phyloP scores from a whole-genome alignment of 2,797 vertebrate species.

The Thamnophis elegans region DNA sequence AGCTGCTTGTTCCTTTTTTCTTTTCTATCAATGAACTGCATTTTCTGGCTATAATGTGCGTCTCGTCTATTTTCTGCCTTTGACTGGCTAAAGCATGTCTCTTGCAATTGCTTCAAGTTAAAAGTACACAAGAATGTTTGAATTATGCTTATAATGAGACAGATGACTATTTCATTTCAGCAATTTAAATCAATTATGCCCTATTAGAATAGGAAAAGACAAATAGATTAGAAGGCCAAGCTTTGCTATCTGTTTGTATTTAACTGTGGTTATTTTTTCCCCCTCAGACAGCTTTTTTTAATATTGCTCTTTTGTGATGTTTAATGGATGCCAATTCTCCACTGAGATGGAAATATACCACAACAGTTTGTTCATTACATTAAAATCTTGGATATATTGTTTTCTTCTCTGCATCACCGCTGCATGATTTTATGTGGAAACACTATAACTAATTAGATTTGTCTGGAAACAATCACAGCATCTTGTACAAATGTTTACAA shows the following conservation, averaged over 20 bases:
- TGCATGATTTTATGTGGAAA: slow-evolving; percentile 59
- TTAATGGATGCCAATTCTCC: slow-evolving; percentile 53
- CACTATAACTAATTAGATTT: slow-evolving; percentile 66
- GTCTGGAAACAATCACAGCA: slow-evolving; percentile 63
- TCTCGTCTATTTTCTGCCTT: slow-evolving; percentile 14
- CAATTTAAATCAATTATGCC: slow-evolving; percentile 48
- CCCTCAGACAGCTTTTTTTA: slow-evolving; percentile 50
- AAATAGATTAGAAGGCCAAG: slow-evolving; percentile 9
- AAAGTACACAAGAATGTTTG: slow-evolving; percentile 43
- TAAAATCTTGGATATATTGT: slow-evolving; percentile 49
- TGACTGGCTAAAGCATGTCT: slow-evolving; percentile 24
- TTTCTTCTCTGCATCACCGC: slow-evolving; percentile 30
- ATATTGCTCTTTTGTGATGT: slow-evolving; percentile 52
- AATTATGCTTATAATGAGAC: slow-evolving; percentile 38
- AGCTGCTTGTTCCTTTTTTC: not conserved
- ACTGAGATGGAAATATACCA: slow-evolving; percentile 42
- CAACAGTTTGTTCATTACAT: slow-evolving; percentile 50
- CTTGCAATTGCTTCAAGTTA: slow-evolving; percentile 24
- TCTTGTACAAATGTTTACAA: slow-evolving; percentile 66
- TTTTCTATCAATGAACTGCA: not conserved
- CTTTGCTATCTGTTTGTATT: slow-evolving; percentile 33
- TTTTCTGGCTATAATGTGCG: slow-evolving; percentile 33
- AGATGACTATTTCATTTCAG: slow-evolving; percentile 48
- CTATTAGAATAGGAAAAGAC: slow-evolving; percentile 43
- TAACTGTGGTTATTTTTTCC: slow-evolving; percentile 43